These are phyloP conservation scores for Pectinophora gossypiella DNA, from an alignment of 1,140 invertebrate species.

Conservation along the genomic window DNA sequence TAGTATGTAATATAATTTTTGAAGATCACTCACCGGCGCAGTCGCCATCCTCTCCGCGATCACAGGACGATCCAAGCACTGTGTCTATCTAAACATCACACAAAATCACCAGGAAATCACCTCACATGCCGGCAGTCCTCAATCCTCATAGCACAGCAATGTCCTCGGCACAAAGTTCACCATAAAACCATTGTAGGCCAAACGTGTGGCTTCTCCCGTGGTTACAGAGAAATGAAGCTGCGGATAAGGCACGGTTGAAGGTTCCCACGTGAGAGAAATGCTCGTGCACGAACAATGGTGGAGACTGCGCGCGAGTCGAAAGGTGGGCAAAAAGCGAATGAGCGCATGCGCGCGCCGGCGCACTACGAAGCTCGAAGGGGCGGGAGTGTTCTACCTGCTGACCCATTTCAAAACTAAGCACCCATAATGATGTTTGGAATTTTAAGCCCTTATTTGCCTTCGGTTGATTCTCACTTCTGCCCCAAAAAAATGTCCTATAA, in stretches of 20 bases:
- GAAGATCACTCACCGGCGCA: slow-evolving; percentile 40
- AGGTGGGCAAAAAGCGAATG: slow-evolving; percentile 72
- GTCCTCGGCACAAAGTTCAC: slow-evolving; percentile 12
- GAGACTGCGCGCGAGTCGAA: slow-evolving; percentile 66
- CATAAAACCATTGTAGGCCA: not conserved
- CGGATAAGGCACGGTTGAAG: slow-evolving; percentile 52
- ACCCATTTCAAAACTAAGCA: slow-evolving; percentile 45
- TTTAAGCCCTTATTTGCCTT: slow-evolving; percentile 23
- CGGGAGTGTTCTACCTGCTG: slow-evolving; percentile 48
- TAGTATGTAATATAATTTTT: too few species aligned
- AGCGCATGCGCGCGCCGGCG: slow-evolving; percentile 28
- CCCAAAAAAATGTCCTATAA: too few species aligned
- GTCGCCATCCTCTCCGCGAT: slow-evolving; percentile 50
- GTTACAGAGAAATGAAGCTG: slow-evolving; percentile 34
- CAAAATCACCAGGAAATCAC: slow-evolving; percentile 35
- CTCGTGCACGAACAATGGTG: slow-evolving; percentile 52
- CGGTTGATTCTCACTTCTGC: not conserved
- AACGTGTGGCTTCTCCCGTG: slow-evolving; percentile 35
- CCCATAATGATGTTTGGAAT: slow-evolving; percentile 29
- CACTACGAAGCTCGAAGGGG: slow-evolving; percentile 8
- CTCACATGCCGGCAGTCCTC: slow-evolving; percentile 32
- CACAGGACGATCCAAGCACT: slow-evolving; percentile 42
- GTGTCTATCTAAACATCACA: slow-evolving; percentile 58
- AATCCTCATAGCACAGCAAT: slow-evolving; percentile 37
- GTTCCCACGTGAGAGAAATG: slow-evolving; percentile 71